Evolutionary conservation across 2,797 vertebrate species (phyloP), one percentile per base, ranked within the genome.

Genomic region (Tolypeutes matacus): DNA sequence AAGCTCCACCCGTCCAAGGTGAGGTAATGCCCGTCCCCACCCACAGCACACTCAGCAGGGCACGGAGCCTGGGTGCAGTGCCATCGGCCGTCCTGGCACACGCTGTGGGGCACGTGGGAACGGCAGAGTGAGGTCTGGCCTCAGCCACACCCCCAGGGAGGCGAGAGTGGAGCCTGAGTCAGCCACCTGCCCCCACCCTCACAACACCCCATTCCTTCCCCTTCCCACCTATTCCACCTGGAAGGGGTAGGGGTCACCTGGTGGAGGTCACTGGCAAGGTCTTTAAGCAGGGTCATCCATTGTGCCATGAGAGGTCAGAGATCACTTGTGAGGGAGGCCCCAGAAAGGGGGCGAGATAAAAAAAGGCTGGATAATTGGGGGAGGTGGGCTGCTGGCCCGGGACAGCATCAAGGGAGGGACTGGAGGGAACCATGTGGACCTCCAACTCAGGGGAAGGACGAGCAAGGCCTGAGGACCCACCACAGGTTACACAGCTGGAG

Each of bases 1-100:
- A 99, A 99, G 95, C 98, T 98, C 96, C 98, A 99, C 96, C 98
- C 98, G 95, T 99, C 99, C 23, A 99, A 99, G n/a, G 99, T 99
- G 96, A 98, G 86, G 81, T 99, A 98, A 95, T 99, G 99, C 8
- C 98, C 96, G 0, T 98, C 98, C 0, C 99, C 99, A 18, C 99
- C 98, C 75, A 99, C 97, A 1, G 94, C 89, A 67, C 99, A 99
- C 97, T 99, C 98, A 0, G 98, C 98, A 0, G 99, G 98, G 42
- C 99, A 99, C 31, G 81, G 98, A 90, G 99, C 98, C 93, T 95
- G 97, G 2, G 98, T 98, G 49, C 99, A 99, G 73, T 97, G 98
- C 99, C 99, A 99, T 90, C 95, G 98, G 2, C 99, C 99, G 0
- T 98, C 98, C 91, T 27, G 98, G 96, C 99, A 99, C 20, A 98